Conservation (phyloP, 2,797 vertebrate species). For the Odontamblyopus lacepedii region DNA sequence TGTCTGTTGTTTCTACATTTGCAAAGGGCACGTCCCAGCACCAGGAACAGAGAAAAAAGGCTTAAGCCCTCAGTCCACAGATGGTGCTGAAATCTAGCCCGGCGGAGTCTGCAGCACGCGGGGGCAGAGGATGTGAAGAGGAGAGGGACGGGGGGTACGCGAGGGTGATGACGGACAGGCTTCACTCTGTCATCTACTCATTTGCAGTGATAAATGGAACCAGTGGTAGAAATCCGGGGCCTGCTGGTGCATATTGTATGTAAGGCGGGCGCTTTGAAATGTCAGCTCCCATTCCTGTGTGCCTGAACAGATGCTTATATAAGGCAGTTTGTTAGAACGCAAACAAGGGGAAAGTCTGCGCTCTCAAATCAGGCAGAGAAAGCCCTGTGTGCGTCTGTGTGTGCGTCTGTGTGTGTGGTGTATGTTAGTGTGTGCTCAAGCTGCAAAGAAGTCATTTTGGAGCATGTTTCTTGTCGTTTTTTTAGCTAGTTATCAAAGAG, state of each 20-base stretch:
- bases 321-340: slow-evolving; percentile 71
- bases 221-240: slow-evolving; percentile 58
- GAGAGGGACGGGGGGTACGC: slow-evolving; percentile 29
- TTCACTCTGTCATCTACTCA: slow-evolving; percentile 75
- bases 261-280: slow-evolving; percentile 70
- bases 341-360: slow-evolving; percentile 43
- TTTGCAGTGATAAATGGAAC: slow-evolving; percentile 77
- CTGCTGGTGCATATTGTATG: slow-evolving; percentile 39
- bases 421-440: slow-evolving; percentile 49
- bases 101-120: slow-evolving; percentile 32
- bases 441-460: slow-evolving; percentile 53
- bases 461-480: slow-evolving; percentile 44
- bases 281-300: slow-evolving; percentile 73
- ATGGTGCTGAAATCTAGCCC: slow-evolving; percentile 43
- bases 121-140: slow-evolving; percentile 23
- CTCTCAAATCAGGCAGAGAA: slow-evolving; percentile 37
- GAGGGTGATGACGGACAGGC: slow-evolving; percentile 73
- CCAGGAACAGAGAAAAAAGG: slow-evolving; percentile 29
- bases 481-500: slow-evolving; percentile 58
- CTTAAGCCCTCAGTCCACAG: slow-evolving; percentile 30
- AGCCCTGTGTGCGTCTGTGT: slow-evolving; percentile 22
- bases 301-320: slow-evolving; percentile 75
- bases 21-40: slow-evolving; percentile 58
- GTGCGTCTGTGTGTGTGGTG: slow-evolving; percentile 9
- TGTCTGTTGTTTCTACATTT: slow-evolving; percentile 69